A percentile compares a stretch with the other conserved stretches of the same genome.
Evolutionary conservation across 2,113 vertebrate genomes (phyloP).

Genomic region (Oceanodroma tethys): DNA sequence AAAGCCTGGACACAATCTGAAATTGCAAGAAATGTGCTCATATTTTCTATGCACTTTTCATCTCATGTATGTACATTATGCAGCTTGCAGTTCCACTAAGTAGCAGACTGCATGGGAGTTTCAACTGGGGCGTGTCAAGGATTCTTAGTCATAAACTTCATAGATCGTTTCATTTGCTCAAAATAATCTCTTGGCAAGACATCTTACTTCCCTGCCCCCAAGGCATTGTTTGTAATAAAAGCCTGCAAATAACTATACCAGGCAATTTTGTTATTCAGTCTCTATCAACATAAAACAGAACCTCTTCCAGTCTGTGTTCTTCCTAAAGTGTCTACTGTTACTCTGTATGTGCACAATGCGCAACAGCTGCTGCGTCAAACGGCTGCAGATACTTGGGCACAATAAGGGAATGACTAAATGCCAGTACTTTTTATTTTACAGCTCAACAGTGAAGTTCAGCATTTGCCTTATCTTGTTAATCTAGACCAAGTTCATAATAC

Average conservation of each 20-base stretch:
- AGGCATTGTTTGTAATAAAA: constrained; percentile 41
- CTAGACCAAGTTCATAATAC: not conserved
- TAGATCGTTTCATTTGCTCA: constrained; percentile 37
- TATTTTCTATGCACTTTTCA: not conserved
- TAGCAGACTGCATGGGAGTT: not conserved
- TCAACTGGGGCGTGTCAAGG: not conserved
- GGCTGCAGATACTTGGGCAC: not conserved
- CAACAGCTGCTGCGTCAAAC: not conserved
- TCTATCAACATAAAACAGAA: constrained; percentile 13
- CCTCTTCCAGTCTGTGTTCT: not conserved
- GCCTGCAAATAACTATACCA: constrained; percentile 32
- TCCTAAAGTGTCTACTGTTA: not conserved
- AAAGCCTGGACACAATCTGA: not conserved
- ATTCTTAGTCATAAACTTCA: constrained; percentile 38
- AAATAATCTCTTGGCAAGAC: constrained; percentile 59
- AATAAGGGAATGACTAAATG: not conserved
- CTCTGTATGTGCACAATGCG: not conserved
- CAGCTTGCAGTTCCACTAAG: not conserved
- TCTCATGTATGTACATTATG: not conserved
- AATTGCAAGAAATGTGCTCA: not conserved
- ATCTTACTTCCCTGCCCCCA: constrained; percentile 11
- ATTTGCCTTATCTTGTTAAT: not conserved
- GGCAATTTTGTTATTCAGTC: constrained; percentile 1
- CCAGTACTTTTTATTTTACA: not conserved
- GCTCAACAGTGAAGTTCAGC: not conserved